A percentile compares a stretch with the other conserved stretches of the same genome.
Conservation (phyloP, 2,888 invertebrate genomes). For the Leucophenga maculata region DNA sequence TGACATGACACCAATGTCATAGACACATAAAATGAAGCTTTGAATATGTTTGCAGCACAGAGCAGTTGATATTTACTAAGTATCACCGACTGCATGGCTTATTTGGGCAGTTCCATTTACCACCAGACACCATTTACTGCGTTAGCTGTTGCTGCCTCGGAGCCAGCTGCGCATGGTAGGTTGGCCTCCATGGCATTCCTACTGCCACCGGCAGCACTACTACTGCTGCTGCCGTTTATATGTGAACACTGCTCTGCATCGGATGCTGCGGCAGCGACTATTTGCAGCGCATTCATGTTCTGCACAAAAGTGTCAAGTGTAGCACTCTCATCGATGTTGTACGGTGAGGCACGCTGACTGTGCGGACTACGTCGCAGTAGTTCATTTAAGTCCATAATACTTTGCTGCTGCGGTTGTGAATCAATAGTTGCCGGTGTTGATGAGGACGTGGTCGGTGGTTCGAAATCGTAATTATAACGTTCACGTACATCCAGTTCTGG, state of each 20-base stretch:
- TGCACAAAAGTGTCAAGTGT: conserved; percentile 69
- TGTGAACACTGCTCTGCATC: conserved; percentile 66
- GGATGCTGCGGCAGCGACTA: conserved; percentile 48
- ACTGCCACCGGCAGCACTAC: conserved; percentile 5
- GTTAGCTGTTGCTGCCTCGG: conserved; percentile 38
- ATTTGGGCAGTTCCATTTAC: conserved; percentile 36
- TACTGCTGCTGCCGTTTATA: conserved; percentile 51
- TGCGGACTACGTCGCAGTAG: conserved; percentile 73
- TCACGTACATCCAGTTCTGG: conserved; percentile 90
- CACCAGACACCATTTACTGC: conserved; percentile 50
- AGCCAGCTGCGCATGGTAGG: conserved; percentile 25
- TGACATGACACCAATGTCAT: conserved; percentile 62
- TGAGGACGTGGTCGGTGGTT: conserved; percentile 74
- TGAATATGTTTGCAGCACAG: no score
- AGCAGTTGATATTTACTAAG: no score
- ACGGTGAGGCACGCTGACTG: conserved; percentile 69
- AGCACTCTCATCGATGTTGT: conserved; percentile 63
- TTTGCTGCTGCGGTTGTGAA: conserved; percentile 79
- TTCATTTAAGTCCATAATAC: conserved; percentile 86
- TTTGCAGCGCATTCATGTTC: conserved; percentile 67
- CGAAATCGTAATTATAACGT: conserved; percentile 87
- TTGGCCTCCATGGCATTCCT: conserved; percentile 44
- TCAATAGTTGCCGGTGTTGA: conserved; percentile 6
- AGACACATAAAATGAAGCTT: no score
- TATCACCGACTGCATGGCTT: no score